Base-by-base conservation (phyloP, 2,113 vertebrate species). In the Chloropsis cyanopogon region DNA sequence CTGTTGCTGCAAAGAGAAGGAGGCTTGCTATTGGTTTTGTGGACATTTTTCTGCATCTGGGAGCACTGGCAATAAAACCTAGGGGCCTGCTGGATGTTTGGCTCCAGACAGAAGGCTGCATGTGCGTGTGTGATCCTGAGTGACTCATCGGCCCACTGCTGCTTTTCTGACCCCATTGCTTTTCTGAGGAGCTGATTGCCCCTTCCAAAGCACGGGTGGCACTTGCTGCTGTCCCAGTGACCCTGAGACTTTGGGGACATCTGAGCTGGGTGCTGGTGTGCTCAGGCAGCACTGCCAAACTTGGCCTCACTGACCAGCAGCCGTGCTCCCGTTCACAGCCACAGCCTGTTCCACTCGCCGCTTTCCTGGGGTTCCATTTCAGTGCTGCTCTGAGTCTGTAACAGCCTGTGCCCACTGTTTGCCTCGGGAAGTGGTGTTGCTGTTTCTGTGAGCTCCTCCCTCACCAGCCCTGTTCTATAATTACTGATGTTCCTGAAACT, bases 401-500 rank as follows among this genome's bases (percentile, higher is more conserved):
- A 41, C 41, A 41, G 12, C 41, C 41, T 41, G 35, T 80, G 79
- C 90, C 56, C 19, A 5, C 71, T 22, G 33, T 60, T 66, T 76
- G 86, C 57, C 82, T 91, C 42, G 71, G 63, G 63, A 90, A 88
- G 49, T 18, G 63, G 23, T 60, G 46, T 60, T 72, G 79, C 68
- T 61, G 60, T 88, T 88, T 52, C 64, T 10, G 0, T 20, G 66
- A 80, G 68, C 71, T 82, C 54, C 88, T 96, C 82, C 82, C 39
- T 91, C 2, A 3, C 28, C 89, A 82, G 76, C 23, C 47, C 72
- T 78, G 68, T 96, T 94, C 96, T 97, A 95, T 90, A 95, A 95
- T 96, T 96, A 96, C 92, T 93, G 92, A 83, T 94, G 94, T 96
- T 95, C 94, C 69, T 79, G 96, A 93, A 96, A 97, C 82, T 3